Base-by-base conservation (phyloP, 2,888 invertebrate genomes). In the Dynastes hyllus region DNA sequence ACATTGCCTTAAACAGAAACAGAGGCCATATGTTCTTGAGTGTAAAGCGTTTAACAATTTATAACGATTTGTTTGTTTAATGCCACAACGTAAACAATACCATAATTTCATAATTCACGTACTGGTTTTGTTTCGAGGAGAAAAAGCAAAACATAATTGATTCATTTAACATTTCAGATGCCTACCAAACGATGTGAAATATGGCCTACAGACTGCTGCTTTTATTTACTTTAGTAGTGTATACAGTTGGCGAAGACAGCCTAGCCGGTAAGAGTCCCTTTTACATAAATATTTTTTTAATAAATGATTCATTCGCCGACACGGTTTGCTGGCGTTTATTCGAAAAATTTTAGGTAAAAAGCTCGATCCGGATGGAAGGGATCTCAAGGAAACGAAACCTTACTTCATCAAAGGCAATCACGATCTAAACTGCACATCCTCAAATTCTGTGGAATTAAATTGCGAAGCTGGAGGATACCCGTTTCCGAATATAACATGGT, bases 401-500 rank as follows among this genome's bases (percentile, higher is more conserved):
- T 29, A 51, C 40, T 73, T 73, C 13, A 6, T 73, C 9, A 73
- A 16, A 16, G 29, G 27, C 40, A 51, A 37, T 40, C 37, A 73
- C 40, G 73, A 73, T 2, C 58, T 58, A 8, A 73, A 58, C 22
- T 73, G 73, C 27, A 40, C 58, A 1, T 37, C 40, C n/a, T 37
- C 73, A 2, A 73, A 58, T 73, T 58, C 40, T 22, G 73, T 73
- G 22, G 73, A 73, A 11, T 89, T 97, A 0, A 92, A 92, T 85
- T 97, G 97, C 87, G 92, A 92, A 78, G 94, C 94, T 73, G 86
- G 88, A 87, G 96, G 95, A n/a, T 92, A 93, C 84, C 97, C 97
- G 0, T 90, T 91, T 76, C 97, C 97, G 2, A 96, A 94, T 85
- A 94, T 97, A 81, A 95, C 95, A 1, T 79, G 79, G 79, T 77